These are phyloP conservation scores for Picathartes gymnocephalus DNA, from an alignment of 2,113 vertebrate species.

Conservation along the genomic window DNA sequence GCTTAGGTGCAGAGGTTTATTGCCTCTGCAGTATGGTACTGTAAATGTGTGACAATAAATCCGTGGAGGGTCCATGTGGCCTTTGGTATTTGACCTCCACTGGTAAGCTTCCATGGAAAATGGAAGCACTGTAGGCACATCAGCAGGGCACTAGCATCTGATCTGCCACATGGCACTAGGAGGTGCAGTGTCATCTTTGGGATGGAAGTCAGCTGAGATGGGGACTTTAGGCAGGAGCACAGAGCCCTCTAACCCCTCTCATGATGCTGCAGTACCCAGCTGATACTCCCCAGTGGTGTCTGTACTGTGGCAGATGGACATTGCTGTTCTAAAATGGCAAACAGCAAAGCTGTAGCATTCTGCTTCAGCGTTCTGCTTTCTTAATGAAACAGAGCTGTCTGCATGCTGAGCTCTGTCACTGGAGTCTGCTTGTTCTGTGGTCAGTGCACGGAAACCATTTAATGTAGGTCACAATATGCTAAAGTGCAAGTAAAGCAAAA, in stretches of 20 bases:
- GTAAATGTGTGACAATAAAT: not conserved
- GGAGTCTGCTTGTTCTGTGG: not conserved
- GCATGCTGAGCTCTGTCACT: not conserved
- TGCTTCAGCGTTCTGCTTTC: not conserved
- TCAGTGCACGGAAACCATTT: not conserved
- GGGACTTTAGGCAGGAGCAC: not conserved
- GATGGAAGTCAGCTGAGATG: not conserved
- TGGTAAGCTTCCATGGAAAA: not conserved
- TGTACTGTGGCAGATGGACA: not conserved
- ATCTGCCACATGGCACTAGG: not conserved
- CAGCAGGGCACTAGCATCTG: not conserved
- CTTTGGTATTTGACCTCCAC: not conserved
- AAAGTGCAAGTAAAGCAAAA: not conserved
- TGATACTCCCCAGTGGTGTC: not conserved
- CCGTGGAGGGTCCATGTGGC: fast-evolving
- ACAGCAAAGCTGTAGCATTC: not conserved
- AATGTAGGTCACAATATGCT: slow-evolving; percentile 20
- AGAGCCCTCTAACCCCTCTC: not conserved
- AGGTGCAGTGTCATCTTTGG: fast-evolving
- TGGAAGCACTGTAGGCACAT: not conserved
- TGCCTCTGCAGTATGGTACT: not conserved
- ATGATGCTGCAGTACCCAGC: not conserved
- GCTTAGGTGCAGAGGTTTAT: not conserved
- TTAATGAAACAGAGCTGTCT: not conserved
- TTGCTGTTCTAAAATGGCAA: not conserved